Base-by-base conservation (phyloP, 92 coral and sea anemone genomes). In the Pocillopora meandrina region DNA sequence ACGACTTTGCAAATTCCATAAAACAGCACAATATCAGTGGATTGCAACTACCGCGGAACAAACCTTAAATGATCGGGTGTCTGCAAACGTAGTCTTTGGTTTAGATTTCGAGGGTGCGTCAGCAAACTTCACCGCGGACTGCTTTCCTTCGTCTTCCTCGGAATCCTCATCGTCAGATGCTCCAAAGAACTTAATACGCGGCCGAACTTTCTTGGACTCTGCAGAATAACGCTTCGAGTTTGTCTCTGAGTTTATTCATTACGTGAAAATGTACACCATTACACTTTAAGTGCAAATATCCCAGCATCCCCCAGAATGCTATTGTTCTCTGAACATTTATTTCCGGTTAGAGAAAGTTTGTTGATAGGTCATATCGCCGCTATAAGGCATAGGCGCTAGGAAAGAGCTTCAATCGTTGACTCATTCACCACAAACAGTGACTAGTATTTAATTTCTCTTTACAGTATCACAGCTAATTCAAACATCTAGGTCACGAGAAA, bases 161-260 rank as follows among this genome's bases (percentile, higher is more conserved):
- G 91, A 89, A 23, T 85, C 92, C 17, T 85, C 93, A 12, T 84
- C 88, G 33, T 82, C 83, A 18, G 92, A 85, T 16, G 82, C 94
- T 35, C 68, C 92, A 56, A 82, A 36, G 77, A 91, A 91, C 76
- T 89, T 87, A 16, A 91, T 84, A 10, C 86, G 84, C 17, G 94
- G 92, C 56, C 91, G 86, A 47, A 34, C 52, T 26, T 75, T 63
- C 79, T 23, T 73, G 13, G 74, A 23, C 21, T 49, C 86, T 83
- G 10, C 52, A 36, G 16, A 56, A 14, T 18, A 21, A 26, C 31
- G 79, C 15, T 13, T 19, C 17, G 56, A 17, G 74, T 17, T 70
- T 59, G 62, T 59, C 18, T 36, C 9, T 7, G 74, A 16, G 21
- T 7, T 36, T 31, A 62, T 2, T 34, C 6, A 42, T 42, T 42